Conservation (phyloP, 2,888 invertebrate genomes). For the Ophonus ardosiacus region DNA sequence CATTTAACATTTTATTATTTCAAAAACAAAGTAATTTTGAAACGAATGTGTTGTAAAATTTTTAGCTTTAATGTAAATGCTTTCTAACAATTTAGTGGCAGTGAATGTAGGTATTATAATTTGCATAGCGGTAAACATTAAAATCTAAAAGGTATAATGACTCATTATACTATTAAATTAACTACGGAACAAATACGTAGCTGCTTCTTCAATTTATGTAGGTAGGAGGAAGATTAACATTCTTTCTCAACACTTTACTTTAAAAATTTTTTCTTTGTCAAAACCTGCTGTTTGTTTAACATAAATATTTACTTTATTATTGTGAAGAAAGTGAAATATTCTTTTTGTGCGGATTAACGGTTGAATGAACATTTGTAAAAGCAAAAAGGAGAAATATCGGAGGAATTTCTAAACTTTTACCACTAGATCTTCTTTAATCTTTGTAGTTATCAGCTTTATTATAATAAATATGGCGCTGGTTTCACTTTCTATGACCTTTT, state of each 20-base stretch:
- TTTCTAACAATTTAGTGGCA: background rate
- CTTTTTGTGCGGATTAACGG: background rate
- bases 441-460: background rate
- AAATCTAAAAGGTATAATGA: slow-evolving; percentile 14
- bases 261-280: background rate
- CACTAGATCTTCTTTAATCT: background rate
- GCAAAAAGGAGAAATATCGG: background rate
- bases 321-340: background rate
- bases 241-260: background rate
- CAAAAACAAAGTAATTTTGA: background rate
- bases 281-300: background rate
- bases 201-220: background rate
- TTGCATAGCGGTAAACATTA: slow-evolving; percentile 11
- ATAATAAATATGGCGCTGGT: background rate
- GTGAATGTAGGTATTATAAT: background rate
- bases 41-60: background rate
- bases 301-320: background rate
- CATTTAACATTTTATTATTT: background rate
- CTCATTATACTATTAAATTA: slow-evolving; percentile 26
- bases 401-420: background rate
- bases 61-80: background rate
- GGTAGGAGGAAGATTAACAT: slow-evolving; percentile 19
- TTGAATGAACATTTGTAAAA: background rate
- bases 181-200: background rate
- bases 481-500: background rate